Percentiles rank a stretch among this genome's conserved stretches.
These are phyloP conservation scores for Bombus waltoni DNA, from an alignment of 1,140 invertebrate genomes.

Conservation along the genomic window DNA sequence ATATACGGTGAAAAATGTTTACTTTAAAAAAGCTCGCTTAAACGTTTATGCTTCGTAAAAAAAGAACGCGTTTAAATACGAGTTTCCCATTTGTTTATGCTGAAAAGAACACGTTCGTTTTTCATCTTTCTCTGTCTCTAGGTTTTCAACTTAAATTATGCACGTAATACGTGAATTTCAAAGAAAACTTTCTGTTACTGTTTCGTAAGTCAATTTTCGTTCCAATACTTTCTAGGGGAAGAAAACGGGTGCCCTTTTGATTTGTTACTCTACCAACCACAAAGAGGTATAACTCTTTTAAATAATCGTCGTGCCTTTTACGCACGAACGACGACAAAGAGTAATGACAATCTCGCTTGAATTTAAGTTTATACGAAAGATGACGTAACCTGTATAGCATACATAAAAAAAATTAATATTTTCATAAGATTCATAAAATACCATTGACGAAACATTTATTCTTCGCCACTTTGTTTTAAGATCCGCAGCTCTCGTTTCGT, in stretches of 20 bases:
- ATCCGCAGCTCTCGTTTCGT: neutral
- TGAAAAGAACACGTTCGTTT: neutral
- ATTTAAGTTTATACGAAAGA: neutral
- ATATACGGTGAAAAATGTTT: neutral
- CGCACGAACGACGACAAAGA: no score
- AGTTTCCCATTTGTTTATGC: neutral
- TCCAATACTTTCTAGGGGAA: neutral
- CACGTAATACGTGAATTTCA: neutral
- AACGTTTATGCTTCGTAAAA: no score
- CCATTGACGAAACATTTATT: neutral
- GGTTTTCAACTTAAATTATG: neutral
- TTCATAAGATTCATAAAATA: neutral
- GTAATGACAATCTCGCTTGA: no score
- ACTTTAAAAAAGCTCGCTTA: neutral
- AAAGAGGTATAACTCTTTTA: neutral
- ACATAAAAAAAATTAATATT: neutral
- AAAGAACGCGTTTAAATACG: no score
- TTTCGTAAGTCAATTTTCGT: neutral
- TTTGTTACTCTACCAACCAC: neutral
- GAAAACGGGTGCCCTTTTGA: neutral
- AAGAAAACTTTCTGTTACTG: neutral
- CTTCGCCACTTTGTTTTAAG: neutral
- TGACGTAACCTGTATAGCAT: no score
- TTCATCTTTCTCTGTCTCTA: neutral
- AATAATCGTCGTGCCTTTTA: neutral